Base-by-base conservation (phyloP, 2,113 vertebrate genomes). In the Melanerpes aurifrons region DNA sequence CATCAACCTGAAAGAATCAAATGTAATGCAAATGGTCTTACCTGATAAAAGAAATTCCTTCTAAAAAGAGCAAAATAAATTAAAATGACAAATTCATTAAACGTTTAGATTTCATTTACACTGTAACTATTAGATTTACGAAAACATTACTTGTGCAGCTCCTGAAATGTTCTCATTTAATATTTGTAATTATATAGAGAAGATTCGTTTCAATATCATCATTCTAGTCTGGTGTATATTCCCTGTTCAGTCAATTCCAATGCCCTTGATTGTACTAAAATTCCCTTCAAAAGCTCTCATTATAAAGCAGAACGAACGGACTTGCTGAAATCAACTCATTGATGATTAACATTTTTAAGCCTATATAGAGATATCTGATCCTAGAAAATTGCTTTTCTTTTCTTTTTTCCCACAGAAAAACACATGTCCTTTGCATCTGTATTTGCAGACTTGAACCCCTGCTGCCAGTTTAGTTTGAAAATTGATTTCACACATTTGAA, bases 401-500 rank as follows among this genome's bases (percentile, higher is more conserved):
- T 93, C 64, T 93, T 45, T 45, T 45, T 45, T 7, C 18, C 48
- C 48, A 8, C 50, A 24, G 21, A 24, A 53, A 53, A 24, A 22
- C 50, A 53, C 22, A 53, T 53, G 67, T 18, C 72, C 21, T 86
- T 82, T 26, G 31, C 40, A 61, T 70, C 70, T 66, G 43, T 48
- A 87, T 85, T 72, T 64, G 26, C 19, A 18, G 63, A 78, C 57
- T 72, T 91, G 70, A 87, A 89, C 57, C 40, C 37, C 48, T 85
- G 73, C 47, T 95, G 31, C 16, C 8, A 58, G 31, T 68, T 92
- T 62, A 75, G 54, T 79, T 69, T 61, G 77, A 91, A 97, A 96
- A 94, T 84, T 13, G 82, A 95, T 79, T 95, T 94, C 73, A 95
- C 50, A 80, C 81, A 67, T 95, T 69, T 80, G 73, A 93, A 84